Evolutionary conservation across 2,113 vertebrate species (phyloP).

Genomic region (Anoura caudifer): DNA sequence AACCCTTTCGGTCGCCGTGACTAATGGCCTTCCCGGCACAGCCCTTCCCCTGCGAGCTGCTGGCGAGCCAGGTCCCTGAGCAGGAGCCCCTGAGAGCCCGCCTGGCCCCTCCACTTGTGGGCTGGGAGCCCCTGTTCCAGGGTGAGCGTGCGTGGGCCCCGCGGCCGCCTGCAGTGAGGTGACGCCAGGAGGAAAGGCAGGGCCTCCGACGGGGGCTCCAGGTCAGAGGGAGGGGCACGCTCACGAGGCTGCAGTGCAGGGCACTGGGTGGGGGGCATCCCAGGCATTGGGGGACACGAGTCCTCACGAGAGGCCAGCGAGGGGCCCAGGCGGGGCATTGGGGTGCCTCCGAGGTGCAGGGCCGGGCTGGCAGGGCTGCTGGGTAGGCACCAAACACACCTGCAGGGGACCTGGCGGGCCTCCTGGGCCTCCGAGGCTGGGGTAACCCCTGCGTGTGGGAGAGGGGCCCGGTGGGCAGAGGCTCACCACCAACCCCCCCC

Average conservation of each 20-base stretch:
- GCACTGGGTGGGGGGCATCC: background rate
- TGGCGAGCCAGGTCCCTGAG: background rate
- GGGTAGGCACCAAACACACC: background rate
- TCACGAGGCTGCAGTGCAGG: background rate
- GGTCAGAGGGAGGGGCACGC: background rate
- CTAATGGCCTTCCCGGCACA: no score
- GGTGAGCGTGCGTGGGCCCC: background rate
- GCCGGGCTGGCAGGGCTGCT: background rate
- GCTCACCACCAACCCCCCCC: fast-evolving
- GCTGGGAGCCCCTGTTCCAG: background rate
- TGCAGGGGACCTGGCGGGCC: background rate
- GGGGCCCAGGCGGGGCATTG: background rate
- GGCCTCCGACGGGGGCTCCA: background rate
- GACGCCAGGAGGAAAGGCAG: no score
- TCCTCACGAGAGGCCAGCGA: background rate
- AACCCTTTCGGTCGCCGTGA: background rate
- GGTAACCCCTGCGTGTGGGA: fast-evolving
- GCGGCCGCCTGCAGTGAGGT: background rate
- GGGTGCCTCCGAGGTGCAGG: background rate
- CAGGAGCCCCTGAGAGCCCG: background rate
- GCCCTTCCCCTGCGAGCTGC: no score
- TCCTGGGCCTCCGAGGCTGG: background rate
- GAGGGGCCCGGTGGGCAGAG: background rate
- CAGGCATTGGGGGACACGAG: background rate
- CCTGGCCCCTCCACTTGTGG: background rate